Percentiles rank a stretch among this genome's conserved stretches.
Conservation (phyloP, 2,113 vertebrate species). For the Rhea americana region DNA sequence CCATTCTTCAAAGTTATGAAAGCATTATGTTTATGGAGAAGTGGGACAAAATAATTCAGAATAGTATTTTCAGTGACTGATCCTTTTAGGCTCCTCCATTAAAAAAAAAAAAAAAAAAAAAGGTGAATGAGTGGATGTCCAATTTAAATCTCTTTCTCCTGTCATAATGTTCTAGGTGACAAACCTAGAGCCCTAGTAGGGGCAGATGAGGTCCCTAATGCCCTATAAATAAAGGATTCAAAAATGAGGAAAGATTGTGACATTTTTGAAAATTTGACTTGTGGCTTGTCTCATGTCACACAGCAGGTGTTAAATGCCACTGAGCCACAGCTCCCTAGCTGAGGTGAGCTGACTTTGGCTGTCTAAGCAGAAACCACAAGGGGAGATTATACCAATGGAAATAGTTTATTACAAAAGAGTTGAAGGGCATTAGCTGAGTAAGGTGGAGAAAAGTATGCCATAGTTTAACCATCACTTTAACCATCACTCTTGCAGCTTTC, state of each 20-base stretch:
- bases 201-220: not conserved
- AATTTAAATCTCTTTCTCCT: constrained; percentile 1
- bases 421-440: constrained; percentile 34
- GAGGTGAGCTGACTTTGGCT: constrained; percentile 14
- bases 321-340: constrained; percentile 31
- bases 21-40: not conserved
- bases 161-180: not conserved
- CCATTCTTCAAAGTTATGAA: not conserved
- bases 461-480: constrained; percentile 43
- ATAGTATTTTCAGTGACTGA: not conserved
- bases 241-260: constrained; percentile 15
- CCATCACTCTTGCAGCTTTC: constrained; percentile 21
- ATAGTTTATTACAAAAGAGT: constrained; percentile 30
- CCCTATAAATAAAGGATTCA: not conserved
- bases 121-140: not conserved
- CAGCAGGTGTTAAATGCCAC: constrained; percentile 38
- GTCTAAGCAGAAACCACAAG: constrained; percentile 23
- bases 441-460: constrained; percentile 26
- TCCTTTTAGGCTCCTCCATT: not conserved
- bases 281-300: constrained; percentile 27
- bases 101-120: not conserved
- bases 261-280: constrained; percentile 34
- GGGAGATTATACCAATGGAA: constrained; percentile 37
- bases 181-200: not conserved
- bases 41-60: not conserved